Conservation (phyloP, 2,888 invertebrate species). For the Aelia acuminata region DNA sequence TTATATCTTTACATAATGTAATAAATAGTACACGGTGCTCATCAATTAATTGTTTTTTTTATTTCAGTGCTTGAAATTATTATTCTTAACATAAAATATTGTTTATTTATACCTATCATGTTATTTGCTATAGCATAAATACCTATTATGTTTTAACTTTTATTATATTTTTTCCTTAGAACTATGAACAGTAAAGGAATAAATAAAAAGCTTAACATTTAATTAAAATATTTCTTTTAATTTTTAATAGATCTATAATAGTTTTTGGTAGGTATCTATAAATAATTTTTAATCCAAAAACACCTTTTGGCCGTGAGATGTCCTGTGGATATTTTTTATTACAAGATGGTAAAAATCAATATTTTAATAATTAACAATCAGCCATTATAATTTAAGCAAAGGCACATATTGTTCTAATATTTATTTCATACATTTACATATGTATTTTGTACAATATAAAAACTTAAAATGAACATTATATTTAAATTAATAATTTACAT, state of each 20-base stretch:
- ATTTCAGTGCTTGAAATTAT: not conserved
- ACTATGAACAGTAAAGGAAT: not conserved
- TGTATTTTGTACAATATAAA: conserved; percentile 60
- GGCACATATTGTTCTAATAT: conserved; percentile 53
- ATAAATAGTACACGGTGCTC: not conserved
- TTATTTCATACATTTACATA: conserved; percentile 51
- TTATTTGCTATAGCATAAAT: no score
- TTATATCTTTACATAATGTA: conserved; percentile 27
- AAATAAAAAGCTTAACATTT: conserved; percentile 4
- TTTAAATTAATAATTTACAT: conserved; percentile 63
- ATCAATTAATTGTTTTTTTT: not conserved
- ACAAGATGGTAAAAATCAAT: conserved; percentile 2
- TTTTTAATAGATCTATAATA: conserved; percentile 51
- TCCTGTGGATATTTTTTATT: not conserved
- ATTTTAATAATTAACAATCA: conserved; percentile 44
- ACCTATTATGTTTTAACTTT: not conserved
- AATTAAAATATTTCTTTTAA: conserved; percentile 58
- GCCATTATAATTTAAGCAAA: conserved; percentile 57
- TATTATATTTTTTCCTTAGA: not conserved
- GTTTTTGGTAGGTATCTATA: conserved; percentile 35
- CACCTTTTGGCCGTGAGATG: conserved; percentile 52
- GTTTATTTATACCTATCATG: not conserved
- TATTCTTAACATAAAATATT: conserved; percentile 40
- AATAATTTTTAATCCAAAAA: conserved; percentile 12
- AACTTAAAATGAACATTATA: conserved; percentile 57